Conservation (phyloP, 2,113 vertebrate species). For the Cathartes aura region DNA sequence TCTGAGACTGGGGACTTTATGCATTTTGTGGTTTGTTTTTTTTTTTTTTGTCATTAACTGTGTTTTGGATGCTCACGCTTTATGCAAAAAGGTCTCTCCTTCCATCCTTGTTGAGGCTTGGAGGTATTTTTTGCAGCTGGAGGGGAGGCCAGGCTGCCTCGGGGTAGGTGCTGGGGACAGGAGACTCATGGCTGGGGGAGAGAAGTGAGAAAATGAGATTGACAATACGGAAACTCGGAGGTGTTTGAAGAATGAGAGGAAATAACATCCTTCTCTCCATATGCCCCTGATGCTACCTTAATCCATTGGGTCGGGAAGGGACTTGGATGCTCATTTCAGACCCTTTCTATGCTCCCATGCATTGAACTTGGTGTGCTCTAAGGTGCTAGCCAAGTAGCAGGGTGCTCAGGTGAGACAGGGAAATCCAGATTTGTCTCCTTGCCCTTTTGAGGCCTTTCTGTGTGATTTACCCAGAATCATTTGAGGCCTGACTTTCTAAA, state of each 20-base stretch:
- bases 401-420: not conserved
- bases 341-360: not conserved
- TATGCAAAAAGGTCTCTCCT: not conserved
- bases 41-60: not conserved
- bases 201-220: not conserved
- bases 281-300: not conserved
- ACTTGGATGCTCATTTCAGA: not conserved
- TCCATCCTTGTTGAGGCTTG: not conserved
- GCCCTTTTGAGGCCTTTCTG: not conserved
- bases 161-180: fast-evolving
- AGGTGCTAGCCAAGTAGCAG: not conserved
- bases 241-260: not conserved
- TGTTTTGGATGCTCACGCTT: not conserved
- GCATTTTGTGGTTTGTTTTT: not conserved
- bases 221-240: not conserved
- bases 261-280: not conserved
- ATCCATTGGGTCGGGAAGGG: fast-evolving
- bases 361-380: not conserved
- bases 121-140: not conserved
- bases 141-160: not conserved
- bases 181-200: fast-evolving
- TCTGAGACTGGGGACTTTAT: not conserved
- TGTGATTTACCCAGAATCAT: not conserved
- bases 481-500: not conserved
- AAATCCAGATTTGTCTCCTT: not conserved